Evolutionary conservation across 1,140 invertebrate genomes (phyloP).

Genomic region (Cyphomyrmex costatus): DNA sequence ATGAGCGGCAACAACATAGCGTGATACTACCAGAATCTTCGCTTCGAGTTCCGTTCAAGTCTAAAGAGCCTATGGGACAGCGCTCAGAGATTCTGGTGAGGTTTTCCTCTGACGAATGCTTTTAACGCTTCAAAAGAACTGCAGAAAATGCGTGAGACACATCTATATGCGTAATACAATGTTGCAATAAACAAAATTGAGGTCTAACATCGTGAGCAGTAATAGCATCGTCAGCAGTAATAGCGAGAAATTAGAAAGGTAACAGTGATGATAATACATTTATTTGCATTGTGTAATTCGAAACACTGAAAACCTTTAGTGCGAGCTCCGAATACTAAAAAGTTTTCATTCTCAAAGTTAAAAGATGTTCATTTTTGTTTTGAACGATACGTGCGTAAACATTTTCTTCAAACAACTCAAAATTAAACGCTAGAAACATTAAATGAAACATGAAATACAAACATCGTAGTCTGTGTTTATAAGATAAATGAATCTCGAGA

Average conservation of each 20-base stretch:
- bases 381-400: background rate
- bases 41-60: conserved; percentile 83
- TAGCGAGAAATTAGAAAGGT: background rate
- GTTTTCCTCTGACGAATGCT: background rate
- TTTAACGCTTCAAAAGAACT: background rate
- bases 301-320: conserved; percentile 34
- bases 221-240: background rate
- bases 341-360: background rate
- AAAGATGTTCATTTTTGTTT: background rate
- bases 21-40: conserved; percentile 88
- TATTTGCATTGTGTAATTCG: conserved; percentile 7
- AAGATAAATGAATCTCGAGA: conserved; percentile 6
- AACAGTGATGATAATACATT: background rate
- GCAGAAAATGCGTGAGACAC: conserved; percentile 20
- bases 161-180: conserved; percentile 3
- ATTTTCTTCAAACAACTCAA: conserved; percentile 1
- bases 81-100: conserved; percentile 83
- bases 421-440: background rate
- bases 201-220: background rate
- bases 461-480: background rate
- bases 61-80: conserved; percentile 83
- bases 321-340: background rate
- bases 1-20: conserved; percentile 91
- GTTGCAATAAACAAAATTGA: conserved; percentile 11
- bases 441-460: background rate